Base-by-base conservation (phyloP, 2,888 invertebrate genomes). In the Oxytorus armatus region DNA sequence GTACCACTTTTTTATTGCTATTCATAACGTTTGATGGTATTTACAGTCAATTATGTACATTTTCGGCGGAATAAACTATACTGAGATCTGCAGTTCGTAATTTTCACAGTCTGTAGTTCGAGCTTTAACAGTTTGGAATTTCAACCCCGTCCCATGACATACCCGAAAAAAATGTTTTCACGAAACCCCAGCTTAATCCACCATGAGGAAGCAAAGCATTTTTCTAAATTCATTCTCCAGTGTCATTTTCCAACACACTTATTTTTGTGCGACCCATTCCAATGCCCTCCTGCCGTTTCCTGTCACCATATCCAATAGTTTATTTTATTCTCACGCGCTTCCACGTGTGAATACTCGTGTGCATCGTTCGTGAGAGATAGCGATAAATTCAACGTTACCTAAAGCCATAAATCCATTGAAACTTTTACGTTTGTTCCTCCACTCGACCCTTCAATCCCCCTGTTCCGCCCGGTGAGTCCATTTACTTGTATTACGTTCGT, bases 341-440 rank as follows among this genome's bases (percentile, higher is more conserved):
- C 7, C 49, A 51, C 36, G 36, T 51, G 33, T 36, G 47, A 65
- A 49, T 65, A 65, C 42, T 29, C 44, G 42, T n/a, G n/a, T n/a
- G n/a, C n/a, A n/a, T n/a, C n/a, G n/a, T n/a, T n/a, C 63, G 25
- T 36, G 55, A n/a, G 44, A 44, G 21, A 23, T 21, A 14, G 59
- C 61, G 73, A 73, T 73, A 73, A 53, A 73, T 73, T 25, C 51
- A 16, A 42, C 18, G 39, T 73, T 11, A 61, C 21, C 63, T 39
- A 39, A 33, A 61, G 33, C 42, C 47, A 21, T 21, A 33, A 36
- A 63, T 39, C 47, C 39, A 73, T 51, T 36, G 39, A 63, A 63
- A n/a, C n/a, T 39, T 23, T 59, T 14, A 23, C 42, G 21, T 55
- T 63, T 23, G 36, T 44, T 55, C 25, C 33, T 11, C 1, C 3